phyloP scores from a whole-genome alignment of 2,797 vertebrate genomes.

The Vultur gryphus region DNA sequence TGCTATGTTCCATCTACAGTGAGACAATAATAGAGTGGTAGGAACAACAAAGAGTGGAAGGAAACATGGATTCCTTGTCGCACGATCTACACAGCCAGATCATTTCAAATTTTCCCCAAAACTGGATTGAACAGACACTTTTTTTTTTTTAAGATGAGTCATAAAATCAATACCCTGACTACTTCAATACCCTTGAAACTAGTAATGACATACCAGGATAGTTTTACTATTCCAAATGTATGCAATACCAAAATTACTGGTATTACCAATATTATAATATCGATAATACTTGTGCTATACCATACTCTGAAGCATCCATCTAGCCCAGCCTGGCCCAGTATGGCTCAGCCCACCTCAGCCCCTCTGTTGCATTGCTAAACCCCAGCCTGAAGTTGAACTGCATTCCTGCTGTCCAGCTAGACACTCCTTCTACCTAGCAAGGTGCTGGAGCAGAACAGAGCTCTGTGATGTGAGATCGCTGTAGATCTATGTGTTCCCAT shows the following conservation, averaged over 20 bases:
- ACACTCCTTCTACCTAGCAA: neutral
- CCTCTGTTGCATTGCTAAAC: neutral
- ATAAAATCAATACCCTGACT: neutral
- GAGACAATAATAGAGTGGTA: neutral
- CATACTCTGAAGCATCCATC: neutral
- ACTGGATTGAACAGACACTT: neutral
- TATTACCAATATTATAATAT: neutral
- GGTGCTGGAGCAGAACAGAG: neutral
- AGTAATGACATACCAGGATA: neutral
- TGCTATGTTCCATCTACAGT: neutral
- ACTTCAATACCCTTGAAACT: neutral
- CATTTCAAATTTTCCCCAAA: neutral
- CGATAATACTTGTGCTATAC: neutral
- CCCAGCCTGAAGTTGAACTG: neutral
- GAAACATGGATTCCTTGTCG: neutral
- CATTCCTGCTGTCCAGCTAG: neutral
- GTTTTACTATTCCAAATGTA: neutral
- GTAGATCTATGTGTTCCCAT: neutral
- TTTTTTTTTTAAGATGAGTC: neutral
- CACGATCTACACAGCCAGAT: neutral
- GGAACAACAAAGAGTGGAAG: neutral
- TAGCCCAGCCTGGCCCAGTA: neutral
- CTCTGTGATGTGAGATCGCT: neutral
- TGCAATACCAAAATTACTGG: neutral
- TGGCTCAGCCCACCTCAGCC: neutral